Evolutionary conservation across 1,140 invertebrate genomes (phyloP).

Genomic region (Schlechtendalia chinensis): DNA sequence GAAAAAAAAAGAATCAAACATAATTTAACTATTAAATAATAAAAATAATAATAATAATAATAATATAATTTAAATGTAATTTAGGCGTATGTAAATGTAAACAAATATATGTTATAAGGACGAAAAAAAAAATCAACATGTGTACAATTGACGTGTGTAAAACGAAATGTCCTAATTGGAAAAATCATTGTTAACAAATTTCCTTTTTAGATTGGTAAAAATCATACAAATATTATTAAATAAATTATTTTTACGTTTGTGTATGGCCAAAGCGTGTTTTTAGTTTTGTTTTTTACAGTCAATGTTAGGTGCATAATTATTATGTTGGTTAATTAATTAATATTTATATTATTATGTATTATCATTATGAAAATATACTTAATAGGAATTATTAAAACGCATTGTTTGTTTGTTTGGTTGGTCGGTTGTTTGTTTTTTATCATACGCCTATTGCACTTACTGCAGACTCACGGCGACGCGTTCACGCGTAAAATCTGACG

Average conservation of each 20-base stretch:
- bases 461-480: too few species aligned
- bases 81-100: conserved; percentile 27
- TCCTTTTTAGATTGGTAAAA: conserved; percentile 25
- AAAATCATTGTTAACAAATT: conserved; percentile 38
- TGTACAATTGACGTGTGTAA: background rate
- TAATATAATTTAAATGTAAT: conserved; percentile 20
- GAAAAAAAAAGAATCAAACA: background rate
- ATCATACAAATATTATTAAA: conserved; percentile 29
- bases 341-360: conserved; percentile 49
- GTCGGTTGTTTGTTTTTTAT: conserved; percentile 10
- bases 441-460: too few species aligned
- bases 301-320: conserved; percentile 42
- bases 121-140: conserved; percentile 30
- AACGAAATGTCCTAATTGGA: conserved; percentile 11
- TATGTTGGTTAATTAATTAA: conserved; percentile 44
- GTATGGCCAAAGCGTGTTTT: conserved; percentile 36
- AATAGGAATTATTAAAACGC: conserved; percentile 44
- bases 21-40: conserved; percentile 23
- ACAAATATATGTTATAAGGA: conserved; percentile 33
- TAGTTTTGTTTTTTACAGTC: conserved; percentile 47
- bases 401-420: too few species aligned
- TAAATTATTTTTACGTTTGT: conserved; percentile 37
- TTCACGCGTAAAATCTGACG: too few species aligned
- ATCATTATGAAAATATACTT: conserved; percentile 47
- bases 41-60: too few species aligned